phyloP scores from a whole-genome alignment of 1,140 invertebrate species.

The Listronotus oregonensis region DNA sequence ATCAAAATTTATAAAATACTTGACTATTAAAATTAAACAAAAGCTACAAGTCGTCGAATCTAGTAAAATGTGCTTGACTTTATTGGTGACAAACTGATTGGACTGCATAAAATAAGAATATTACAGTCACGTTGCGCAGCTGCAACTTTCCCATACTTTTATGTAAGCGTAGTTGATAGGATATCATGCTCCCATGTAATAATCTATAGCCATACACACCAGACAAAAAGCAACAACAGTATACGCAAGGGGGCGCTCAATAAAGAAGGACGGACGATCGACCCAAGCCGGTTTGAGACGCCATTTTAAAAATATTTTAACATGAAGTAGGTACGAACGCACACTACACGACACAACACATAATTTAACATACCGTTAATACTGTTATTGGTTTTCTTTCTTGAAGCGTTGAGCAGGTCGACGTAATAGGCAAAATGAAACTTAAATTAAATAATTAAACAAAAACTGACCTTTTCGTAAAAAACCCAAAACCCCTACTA shows the following conservation, averaged over 20 bases:
- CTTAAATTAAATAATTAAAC: constrained; percentile 42
- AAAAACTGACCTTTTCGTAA: constrained; percentile 56
- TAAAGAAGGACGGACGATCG: constrained; percentile 6
- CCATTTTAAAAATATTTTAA: constrained; percentile 21
- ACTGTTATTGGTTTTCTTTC: constrained; percentile 4
- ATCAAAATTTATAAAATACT: too few relatives aligned
- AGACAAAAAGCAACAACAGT: constrained; percentile 15
- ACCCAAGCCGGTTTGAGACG: constrained; percentile 15
- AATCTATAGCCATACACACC: constrained; percentile 7
- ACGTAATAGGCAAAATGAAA: constrained; percentile 30
- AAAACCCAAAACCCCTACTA: constrained; percentile 54
- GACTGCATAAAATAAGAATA: not conserved
- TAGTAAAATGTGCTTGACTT: not conserved
- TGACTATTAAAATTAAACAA: too few relatives aligned
- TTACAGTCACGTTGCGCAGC: constrained; percentile 13
- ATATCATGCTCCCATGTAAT: not conserved
- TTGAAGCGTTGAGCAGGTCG: constrained; percentile 6
- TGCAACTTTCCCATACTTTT: constrained; percentile 19
- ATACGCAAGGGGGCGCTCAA: constrained; percentile 16
- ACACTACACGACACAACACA: constrained; percentile 24
- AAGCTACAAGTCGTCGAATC: too few relatives aligned
- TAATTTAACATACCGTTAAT: constrained; percentile 29
- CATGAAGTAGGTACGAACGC: not conserved
- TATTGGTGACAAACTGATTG: constrained; percentile 5
- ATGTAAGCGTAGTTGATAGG: constrained; percentile 2